Percentiles rank a stretch among this genome's conserved stretches.
phyloP scores from a whole-genome alignment of 2,797 vertebrate genomes.

The Psittacula derbiana region DNA sequence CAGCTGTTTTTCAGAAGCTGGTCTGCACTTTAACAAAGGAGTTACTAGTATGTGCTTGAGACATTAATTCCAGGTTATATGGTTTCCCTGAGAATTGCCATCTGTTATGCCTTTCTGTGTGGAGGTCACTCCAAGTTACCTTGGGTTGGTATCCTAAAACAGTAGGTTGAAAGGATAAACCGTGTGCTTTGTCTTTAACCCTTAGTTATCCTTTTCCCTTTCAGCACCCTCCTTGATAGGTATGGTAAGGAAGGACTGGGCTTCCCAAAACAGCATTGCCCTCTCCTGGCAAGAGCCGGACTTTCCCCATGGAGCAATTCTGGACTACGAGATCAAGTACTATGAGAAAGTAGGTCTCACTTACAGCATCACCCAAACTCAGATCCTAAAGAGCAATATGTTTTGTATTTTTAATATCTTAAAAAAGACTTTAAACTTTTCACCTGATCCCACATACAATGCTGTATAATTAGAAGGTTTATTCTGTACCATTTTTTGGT shows the following conservation, averaged over 20 bases:
- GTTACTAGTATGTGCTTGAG: not conserved
- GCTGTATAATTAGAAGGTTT: not conserved
- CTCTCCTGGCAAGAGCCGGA: conserved; percentile 95
- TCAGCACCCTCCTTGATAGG: conserved; percentile 91
- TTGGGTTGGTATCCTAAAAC: not conserved
- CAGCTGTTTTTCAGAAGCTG: not conserved
- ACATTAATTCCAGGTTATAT: not conserved
- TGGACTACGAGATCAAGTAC: conserved; percentile 98
- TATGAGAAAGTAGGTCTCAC: conserved; percentile 91
- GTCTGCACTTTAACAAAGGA: not conserved
- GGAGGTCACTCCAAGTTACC: conserved; percentile 11
- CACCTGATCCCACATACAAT: not conserved
- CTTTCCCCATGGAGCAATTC: conserved; percentile 82
- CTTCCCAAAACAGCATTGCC: conserved; percentile 94
- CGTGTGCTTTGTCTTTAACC: conserved; percentile 68
- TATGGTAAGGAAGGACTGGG: conserved; percentile 93
- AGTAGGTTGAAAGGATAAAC: conserved; percentile 47
- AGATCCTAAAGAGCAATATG: conserved; percentile 23
- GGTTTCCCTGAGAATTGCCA: conserved; percentile 45
- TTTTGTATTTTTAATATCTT: not conserved
- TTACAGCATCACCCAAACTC: conserved; percentile 54
- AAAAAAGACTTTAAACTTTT: not conserved
- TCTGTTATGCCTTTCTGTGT: conserved; percentile 22
- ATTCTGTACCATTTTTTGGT: not conserved
- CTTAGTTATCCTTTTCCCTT: conserved; percentile 77